Evolutionary conservation across 2,888 invertebrate genomes (phyloP).

Genomic region (Himalopsyche kuldschensis): DNA sequence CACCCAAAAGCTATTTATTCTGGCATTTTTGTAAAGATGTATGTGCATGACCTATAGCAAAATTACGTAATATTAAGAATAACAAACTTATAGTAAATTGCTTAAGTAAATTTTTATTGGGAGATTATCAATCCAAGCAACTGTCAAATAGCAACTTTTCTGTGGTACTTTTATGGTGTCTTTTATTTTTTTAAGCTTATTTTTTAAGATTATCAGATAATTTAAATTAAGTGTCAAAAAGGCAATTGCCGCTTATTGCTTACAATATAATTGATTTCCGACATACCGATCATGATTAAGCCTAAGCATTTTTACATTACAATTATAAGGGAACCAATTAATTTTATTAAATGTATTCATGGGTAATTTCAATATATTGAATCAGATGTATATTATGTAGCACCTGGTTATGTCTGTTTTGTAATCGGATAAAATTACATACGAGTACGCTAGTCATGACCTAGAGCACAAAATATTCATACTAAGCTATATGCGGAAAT

Average conservation of each 20-base stretch:
- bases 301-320: neutral
- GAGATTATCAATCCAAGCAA: neutral
- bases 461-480: neutral
- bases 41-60: neutral
- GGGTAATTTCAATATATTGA: neutral
- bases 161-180: conserved; percentile 21
- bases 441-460: neutral
- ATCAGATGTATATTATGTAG: neutral
- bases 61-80: neutral
- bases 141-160: conserved; percentile 8
- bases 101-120: neutral
- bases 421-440: neutral
- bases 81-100: neutral
- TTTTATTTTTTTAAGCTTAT: conserved; percentile 17
- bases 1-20: conserved; percentile 1
- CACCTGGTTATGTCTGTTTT: neutral
- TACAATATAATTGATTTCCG: neutral
- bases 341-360: neutral
- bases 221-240: neutral
- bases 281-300: neutral
- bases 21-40: neutral
- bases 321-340: neutral
- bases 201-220: neutral
- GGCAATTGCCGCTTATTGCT: neutral
- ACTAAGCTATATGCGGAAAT: neutral